Evolutionary conservation across 2,113 vertebrate genomes (phyloP), one percentile per base, ranked within the genome.

Genomic region (Capreolus pygargus): DNA sequence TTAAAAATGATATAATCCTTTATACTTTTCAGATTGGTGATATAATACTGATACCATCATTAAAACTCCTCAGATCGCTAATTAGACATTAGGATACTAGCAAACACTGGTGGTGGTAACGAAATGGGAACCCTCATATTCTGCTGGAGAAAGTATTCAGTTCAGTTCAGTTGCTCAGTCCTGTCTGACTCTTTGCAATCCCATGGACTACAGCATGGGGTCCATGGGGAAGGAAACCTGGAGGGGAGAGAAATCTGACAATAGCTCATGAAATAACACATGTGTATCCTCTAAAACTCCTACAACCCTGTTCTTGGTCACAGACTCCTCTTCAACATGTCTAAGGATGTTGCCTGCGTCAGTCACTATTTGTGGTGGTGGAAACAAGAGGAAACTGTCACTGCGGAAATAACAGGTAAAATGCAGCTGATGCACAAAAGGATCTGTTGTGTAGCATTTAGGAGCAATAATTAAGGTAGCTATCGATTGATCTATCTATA

Each of bases 51-150:
- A 89, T 28, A 39, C 15, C 21, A 33, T 70, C 21, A 14, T 74
- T 90, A 39, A 50, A 74, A 25, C 17, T 70, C 43, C 78, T 70
- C 39, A 94, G 61, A n/a, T 47, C 19, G 61, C 6, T 43, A 30
- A 36, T 92, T 50, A 88, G 54, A 39, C 91, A 79, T 67, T n/a
- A 88, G 61, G 47, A n/a, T 78, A 43, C 76, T 28, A 85, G 47
- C 57, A 70, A 67, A 52, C 39, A 27, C 11, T 30, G 15, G 28
- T 27, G 55, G 28, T 91, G 33, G 5, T 61, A 83, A 52, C 30
- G 54, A n/a, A 81, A 45, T 52, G 27, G 7, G 57, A 52, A 50
- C 60, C 57, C n/a, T 70, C n/a, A 60, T 86, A 52, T 11, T 60
- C 36, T 36, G n/a, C n/a, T 86, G 67, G 86, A 89, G 36, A 33